Evolutionary conservation across 2,797 vertebrate genomes (phyloP).

Genomic region (Liasis olivaceus): DNA sequence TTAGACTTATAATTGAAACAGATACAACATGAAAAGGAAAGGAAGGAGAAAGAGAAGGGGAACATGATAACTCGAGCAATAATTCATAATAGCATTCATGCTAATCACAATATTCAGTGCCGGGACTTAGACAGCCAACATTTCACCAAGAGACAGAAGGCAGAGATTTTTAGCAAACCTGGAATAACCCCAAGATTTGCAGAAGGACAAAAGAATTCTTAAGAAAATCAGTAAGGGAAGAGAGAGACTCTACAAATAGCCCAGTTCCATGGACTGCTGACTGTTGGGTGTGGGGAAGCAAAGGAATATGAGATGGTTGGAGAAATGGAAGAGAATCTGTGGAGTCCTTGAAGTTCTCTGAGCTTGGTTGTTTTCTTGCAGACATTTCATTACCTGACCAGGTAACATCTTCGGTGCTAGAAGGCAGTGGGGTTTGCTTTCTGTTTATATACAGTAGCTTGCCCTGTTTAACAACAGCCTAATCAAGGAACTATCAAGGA

Average conservation of each 20-base stretch:
- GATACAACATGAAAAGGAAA: background rate
- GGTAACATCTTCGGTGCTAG: too few species aligned
- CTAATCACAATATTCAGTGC: background rate
- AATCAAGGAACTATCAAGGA: too few species aligned
- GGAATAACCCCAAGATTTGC: background rate
- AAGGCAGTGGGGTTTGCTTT: too few species aligned
- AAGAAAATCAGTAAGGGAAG: background rate
- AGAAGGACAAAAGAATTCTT: background rate
- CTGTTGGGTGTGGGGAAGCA: background rate
- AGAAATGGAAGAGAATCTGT: background rate
- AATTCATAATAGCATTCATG: background rate
- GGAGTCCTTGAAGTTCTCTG: too few species aligned
- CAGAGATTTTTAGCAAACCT: background rate
- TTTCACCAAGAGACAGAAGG: background rate
- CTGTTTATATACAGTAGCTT: too few species aligned
- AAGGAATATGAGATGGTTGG: background rate
- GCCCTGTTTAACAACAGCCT: too few species aligned
- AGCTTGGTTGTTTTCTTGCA: too few species aligned
- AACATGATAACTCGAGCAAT: background rate
- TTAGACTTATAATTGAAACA: background rate
- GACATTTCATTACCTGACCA: too few species aligned
- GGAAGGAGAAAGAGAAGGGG: background rate
- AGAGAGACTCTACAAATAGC: background rate
- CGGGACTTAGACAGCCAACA: background rate
- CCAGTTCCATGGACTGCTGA: background rate